phyloP scores from a whole-genome alignment of 2,797 vertebrate genomes.

The Premnoplex brunnescens region DNA sequence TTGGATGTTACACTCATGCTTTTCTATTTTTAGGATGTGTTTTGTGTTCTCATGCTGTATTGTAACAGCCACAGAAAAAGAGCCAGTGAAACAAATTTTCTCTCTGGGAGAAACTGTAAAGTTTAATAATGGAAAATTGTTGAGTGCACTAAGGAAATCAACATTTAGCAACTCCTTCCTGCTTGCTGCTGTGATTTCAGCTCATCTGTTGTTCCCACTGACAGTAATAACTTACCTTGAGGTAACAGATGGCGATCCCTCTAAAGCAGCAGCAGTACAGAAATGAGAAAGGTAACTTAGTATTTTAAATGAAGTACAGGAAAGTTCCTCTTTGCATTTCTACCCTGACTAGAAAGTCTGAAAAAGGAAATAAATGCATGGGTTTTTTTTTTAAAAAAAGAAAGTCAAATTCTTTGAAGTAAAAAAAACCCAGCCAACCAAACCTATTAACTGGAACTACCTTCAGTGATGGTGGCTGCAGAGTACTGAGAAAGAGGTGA shows the following conservation, averaged over 20 bases:
- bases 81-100: not conserved
- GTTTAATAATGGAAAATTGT: not conserved
- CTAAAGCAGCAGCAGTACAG: not conserved
- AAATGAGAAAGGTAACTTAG: not conserved
- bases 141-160: not conserved
- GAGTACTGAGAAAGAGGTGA: not conserved
- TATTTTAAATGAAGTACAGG: not conserved
- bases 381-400: not conserved
- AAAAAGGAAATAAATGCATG: not conserved
- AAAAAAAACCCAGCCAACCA: not conserved
- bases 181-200: not conserved
- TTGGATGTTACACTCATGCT: not conserved
- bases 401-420: not conserved
- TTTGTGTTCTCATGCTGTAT: not conserved
- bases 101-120: conserved; percentile 3
- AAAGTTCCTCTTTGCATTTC: not conserved
- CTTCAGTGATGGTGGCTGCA: not conserved
- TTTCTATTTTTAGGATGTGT: not conserved
- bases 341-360: not conserved
- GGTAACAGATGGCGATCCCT: not conserved
- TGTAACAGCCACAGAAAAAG: not conserved
- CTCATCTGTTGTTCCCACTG: not conserved
- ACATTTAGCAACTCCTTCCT: not conserved
- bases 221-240: not conserved
- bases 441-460: not conserved